Conservation (phyloP, 2,797 vertebrate genomes). For the Fringilla coelebs region DNA sequence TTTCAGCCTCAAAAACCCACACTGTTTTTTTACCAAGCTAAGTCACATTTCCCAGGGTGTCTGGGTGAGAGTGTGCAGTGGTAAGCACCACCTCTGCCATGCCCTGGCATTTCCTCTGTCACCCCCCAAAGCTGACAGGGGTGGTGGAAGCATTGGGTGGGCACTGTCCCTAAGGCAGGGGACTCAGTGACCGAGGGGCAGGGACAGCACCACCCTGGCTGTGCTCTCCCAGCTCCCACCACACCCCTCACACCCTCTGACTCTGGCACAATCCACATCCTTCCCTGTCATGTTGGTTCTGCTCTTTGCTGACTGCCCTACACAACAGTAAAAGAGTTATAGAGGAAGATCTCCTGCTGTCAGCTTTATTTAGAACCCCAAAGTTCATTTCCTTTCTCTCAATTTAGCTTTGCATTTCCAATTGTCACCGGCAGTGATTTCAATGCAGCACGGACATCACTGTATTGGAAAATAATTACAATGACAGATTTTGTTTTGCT, state of each 20-base stretch:
- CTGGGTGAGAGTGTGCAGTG: background rate
- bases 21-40: background rate
- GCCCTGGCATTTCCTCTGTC: background rate
- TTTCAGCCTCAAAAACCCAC: background rate
- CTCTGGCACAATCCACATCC: background rate
- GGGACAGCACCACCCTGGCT: background rate
- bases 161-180: background rate
- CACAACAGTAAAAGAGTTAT: background rate
- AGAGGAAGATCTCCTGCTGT: background rate
- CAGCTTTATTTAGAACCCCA: background rate
- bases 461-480: conserved; percentile 37
- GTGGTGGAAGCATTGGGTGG: rapidly evolving
- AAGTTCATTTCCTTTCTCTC: conserved; percentile 22
- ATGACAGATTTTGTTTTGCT: conserved; percentile 53
- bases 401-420: background rate
- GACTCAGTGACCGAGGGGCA: background rate
- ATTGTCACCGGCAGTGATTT: background rate
- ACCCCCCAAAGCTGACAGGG: background rate
- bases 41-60: background rate
- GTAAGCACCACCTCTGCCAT: background rate
- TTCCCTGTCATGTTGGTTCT: rapidly evolving
- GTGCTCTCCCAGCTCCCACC: background rate
- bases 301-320: background rate
- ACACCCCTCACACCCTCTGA: rapidly evolving
- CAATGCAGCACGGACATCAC: rapidly evolving